A percentile compares a stretch with the other conserved stretches of the same genome.
Conservation (phyloP, 2,797 vertebrate species). For the Melanotaenia pygmaea region DNA sequence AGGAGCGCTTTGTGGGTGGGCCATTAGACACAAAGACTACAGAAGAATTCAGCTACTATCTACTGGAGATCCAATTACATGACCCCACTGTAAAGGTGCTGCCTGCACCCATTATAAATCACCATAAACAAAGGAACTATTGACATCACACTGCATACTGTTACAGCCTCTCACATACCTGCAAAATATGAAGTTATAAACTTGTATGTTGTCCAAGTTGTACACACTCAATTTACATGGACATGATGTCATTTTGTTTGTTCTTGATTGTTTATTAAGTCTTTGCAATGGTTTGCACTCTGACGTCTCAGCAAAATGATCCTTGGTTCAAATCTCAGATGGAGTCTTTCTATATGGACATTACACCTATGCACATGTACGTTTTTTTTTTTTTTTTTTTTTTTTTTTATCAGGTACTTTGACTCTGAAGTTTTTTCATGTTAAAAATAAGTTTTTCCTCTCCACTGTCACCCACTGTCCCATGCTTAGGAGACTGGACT, state of each 20-base stretch:
- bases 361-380: not conserved
- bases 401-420: too few species aligned
- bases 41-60: constrained; percentile 53
- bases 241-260: constrained; percentile 1
- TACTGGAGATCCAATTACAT: constrained; percentile 66
- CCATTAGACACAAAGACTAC: constrained; percentile 61
- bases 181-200: constrained; percentile 23
- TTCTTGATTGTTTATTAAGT: constrained; percentile 1
- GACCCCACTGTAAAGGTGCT: constrained; percentile 59
- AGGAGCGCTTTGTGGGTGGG: constrained; percentile 64
- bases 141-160: constrained; percentile 40
- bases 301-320: not conserved
- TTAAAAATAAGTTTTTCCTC: not conserved
- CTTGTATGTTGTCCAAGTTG: not conserved
- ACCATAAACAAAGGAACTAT: constrained; percentile 62
- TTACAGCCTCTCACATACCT: constrained; percentile 25
- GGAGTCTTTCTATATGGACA: not conserved
- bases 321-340: not conserved
- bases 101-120: constrained; percentile 64
- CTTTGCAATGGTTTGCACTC: not conserved
- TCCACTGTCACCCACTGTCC: not conserved
- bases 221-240: not conserved
- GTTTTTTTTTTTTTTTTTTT: too few species aligned
- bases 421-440: not conserved
- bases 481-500: not conserved